Percentiles rank a stretch among this genome's conserved stretches.
These are phyloP conservation scores for Oryzaephilus surinamensis DNA, from an alignment of 1,140 invertebrate genomes.

Conservation along the genomic window DNA sequence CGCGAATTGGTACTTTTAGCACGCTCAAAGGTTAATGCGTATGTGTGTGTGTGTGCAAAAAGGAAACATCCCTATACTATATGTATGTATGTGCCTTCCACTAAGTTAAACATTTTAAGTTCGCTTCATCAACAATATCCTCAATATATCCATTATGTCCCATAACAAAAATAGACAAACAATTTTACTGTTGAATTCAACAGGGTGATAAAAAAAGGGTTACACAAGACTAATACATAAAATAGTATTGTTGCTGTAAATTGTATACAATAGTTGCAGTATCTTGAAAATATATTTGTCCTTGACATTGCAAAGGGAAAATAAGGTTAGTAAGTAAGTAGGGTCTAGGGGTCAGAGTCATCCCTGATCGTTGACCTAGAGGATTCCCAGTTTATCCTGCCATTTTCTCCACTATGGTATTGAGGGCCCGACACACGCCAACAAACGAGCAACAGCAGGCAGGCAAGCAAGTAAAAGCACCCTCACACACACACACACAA, in stretches of 20 bases:
- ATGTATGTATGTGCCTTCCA: constrained; percentile 10
- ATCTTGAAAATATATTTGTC: constrained; percentile 5
- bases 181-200: neutral
- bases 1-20: constrained; percentile 13
- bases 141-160: no score
- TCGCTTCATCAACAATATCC: constrained; percentile 8
- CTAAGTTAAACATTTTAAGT: constrained; percentile 6
- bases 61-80: constrained; percentile 15
- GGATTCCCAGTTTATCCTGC: constrained; percentile 23
- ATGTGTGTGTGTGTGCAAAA: no score
- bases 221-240: neutral
- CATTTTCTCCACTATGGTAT: constrained; percentile 18
- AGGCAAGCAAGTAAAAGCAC: no score
- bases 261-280: neutral
- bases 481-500: no score
- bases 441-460: neutral
- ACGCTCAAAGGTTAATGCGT: constrained; percentile 12
- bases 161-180: constrained; percentile 1
- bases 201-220: no score
- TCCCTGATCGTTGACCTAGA: constrained; percentile 24
- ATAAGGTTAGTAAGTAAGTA: constrained; percentile 20
- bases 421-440: neutral
- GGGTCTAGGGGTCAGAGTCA: constrained; percentile 18
- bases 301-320: constrained; percentile 17
- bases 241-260: neutral